Evolutionary conservation across 64 coral and sea anemone genomes (phyloP), one percentile per base, ranked within the genome.

Genomic region (Platygyra sinensis): DNA sequence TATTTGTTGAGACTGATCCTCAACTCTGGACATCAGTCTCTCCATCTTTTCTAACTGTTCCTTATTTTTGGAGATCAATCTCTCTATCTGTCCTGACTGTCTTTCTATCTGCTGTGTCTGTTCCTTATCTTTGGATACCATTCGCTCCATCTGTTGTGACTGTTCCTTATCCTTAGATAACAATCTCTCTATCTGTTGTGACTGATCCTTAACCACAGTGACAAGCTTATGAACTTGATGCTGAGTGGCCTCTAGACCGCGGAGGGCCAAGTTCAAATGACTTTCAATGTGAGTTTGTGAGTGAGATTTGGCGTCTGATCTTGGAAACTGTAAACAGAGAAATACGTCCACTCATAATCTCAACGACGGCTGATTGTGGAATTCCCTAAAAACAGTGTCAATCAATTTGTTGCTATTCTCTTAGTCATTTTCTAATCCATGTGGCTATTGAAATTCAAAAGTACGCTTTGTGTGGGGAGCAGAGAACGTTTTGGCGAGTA

Each of bases 211-310:
- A 18, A 71, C 81, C 24, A 57, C 11, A 16, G 11, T 57, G 54
- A 57, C 54, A 12, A 57, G 54, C 54, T 57, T 12, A 9, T 15
- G 10, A 57, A 57, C 54, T 57, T 85, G 81, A 39, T 17, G 62
- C 63, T 85, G 81, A 85, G 81, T 85, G 30, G 81, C 11, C 14
- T 85, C 62, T 24, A 85, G 81, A 22, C 81, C 63, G 33, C 62
- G 81, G 10, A 85, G 81, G 63, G 81, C 81, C 18, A 85, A 39
- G 81, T 38, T 14, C 19, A 85, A 64, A n/a, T 85, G 81, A 13
- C 8, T 20, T 72, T 72, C 81, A 52, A 85, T n/a, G 51, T 85
- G 33, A 49, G 63, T 71, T 46, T 69, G 62, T 33, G 36, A 85
- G 33, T 85, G 81, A 29, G n/a, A 29, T 85, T 69, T 85, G 33